Evolutionary conservation across 1,140 invertebrate species (phyloP), one percentile per base, ranked within the genome.

Genomic region (Tribolium castaneum): DNA sequence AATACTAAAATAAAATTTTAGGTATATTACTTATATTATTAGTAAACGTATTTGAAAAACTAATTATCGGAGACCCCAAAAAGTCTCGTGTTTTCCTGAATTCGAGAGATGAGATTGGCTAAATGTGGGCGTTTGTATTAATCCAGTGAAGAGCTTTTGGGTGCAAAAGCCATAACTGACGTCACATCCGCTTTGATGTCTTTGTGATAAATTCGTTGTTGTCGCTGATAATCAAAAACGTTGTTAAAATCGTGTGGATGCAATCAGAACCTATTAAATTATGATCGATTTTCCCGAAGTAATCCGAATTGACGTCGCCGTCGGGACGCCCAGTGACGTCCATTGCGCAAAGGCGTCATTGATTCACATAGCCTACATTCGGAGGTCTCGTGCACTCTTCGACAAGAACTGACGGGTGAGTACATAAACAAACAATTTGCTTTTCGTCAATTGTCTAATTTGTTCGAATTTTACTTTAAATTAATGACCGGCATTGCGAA

Each of bases 321-420:
- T 75, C 78, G 54, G 78, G 78, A 78, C 78, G 78, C 70, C 59
- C 73, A 50, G 50, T 75, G 73, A 72, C 78, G 76, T 74, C 45
- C 39, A 56, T 13, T 75, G 78, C 76, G 76, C 78, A 81, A 75
- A 71, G 45, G 39, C 78, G 59, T 77, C 75, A 81, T 81, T 81
- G 80, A 81, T 81, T 78, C 76, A 52, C 52, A 45, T 73, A 51
- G 49, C 19, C 73, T 70, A 73, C 39, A 70, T 79, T 66, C 45
- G 52, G 12, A 14, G 52, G 25, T 56, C 78, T 81, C 78, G 78
- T 81, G 76, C 56, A 74, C 62, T 19, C 16, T 70, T 52, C 72
- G 72, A 75, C 78, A 76, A 10, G n/a, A 54, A 51, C 80, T 72
- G 75, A 78, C 78, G 80, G 80, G 80, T 81, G 78, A 81, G 80